phyloP scores from a whole-genome alignment of 2,888 invertebrate species.

The Heliconius cydno region DNA sequence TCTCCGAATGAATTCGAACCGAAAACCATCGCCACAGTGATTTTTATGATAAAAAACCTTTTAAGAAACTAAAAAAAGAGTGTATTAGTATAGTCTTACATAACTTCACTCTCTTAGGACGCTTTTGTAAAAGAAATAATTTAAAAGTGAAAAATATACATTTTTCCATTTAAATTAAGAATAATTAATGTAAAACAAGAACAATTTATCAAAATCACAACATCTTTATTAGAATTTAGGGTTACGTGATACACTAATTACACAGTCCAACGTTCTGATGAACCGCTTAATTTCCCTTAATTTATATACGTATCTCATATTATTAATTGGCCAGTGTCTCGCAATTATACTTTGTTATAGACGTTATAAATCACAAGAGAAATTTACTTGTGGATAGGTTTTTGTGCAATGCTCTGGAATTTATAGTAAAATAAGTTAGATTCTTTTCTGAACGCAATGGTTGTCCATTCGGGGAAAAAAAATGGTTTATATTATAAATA shows the following conservation, averaged over 20 bases:
- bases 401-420: neutral
- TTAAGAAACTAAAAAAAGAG: too few species aligned
- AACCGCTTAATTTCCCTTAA: slow-evolving; percentile 10
- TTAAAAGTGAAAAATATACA: too few species aligned
- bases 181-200: neutral
- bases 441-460: neutral
- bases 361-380: slow-evolving; percentile 17
- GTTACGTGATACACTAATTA: slow-evolving; percentile 3
- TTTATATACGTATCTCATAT: neutral
- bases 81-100: too few species aligned
- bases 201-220: neutral
- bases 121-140: too few species aligned
- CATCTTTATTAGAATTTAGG: neutral
- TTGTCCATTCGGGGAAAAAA: neutral
- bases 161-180: too few species aligned
- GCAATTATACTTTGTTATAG: slow-evolving; percentile 11
- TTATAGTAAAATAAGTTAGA: neutral
- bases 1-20: too few species aligned
- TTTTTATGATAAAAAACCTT: neutral
- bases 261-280: slow-evolving; percentile 5
- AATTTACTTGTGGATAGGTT: slow-evolving; percentile 8
- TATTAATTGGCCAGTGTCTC: slow-evolving; percentile 15
- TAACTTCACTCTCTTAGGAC: too few species aligned
- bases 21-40: too few species aligned
- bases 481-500: neutral